phyloP scores from a whole-genome alignment of 2,113 vertebrate species.

The Pionites leucogaster region DNA sequence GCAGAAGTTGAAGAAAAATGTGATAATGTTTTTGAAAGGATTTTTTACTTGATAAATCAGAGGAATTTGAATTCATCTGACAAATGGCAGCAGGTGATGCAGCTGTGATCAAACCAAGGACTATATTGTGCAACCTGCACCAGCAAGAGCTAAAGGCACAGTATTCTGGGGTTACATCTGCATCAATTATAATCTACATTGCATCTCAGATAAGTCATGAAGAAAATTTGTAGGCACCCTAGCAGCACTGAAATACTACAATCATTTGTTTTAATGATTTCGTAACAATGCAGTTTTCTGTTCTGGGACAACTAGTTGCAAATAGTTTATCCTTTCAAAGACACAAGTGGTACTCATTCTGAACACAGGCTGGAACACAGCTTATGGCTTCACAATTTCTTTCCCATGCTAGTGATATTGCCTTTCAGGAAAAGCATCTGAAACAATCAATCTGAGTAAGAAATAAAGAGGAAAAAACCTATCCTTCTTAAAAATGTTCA shows the following conservation, averaged over 20 bases:
- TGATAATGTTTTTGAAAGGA: not conserved
- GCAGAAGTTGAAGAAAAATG: not conserved
- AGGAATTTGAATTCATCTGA: not conserved
- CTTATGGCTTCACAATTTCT: not conserved
- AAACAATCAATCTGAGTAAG: not conserved
- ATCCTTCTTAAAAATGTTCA: not conserved
- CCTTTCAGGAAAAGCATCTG: not conserved
- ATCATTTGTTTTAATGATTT: not conserved
- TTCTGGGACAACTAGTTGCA: not conserved
- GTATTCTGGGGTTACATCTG: not conserved
- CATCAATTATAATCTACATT: not conserved
- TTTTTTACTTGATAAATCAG: not conserved
- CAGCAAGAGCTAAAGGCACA: not conserved
- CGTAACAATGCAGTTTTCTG: not conserved
- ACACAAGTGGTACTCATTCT: not conserved
- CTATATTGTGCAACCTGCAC: not conserved
- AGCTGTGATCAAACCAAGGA: not conserved
- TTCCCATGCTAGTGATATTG: accelerated
- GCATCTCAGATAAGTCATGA: not conserved
- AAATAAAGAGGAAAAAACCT: not conserved
- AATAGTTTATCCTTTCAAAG: not conserved
- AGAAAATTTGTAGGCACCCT: not conserved
- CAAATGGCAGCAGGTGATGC: not conserved
- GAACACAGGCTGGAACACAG: not conserved
- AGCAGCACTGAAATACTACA: not conserved